Percentiles rank a stretch among this genome's conserved stretches.
phyloP scores from a whole-genome alignment of 1,140 invertebrate genomes.

The Kradibia gibbosae region DNA sequence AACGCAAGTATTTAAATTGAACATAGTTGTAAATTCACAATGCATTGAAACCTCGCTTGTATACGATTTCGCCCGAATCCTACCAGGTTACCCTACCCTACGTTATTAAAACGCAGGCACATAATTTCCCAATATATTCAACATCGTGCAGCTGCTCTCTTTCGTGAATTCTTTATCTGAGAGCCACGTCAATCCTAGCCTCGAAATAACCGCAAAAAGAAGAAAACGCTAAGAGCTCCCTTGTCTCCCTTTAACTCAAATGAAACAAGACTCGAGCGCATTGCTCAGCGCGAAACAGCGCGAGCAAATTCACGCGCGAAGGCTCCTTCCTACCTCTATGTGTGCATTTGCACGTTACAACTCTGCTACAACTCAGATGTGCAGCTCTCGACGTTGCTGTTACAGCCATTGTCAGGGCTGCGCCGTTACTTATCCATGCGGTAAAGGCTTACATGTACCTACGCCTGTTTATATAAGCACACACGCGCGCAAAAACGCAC shows the following conservation, averaged over 20 bases:
- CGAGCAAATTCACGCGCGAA: constrained; percentile 15
- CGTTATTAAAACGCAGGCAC: constrained; percentile 21
- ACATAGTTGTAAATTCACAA: constrained; percentile 28
- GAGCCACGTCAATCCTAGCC: neutral
- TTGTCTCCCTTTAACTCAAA: neutral
- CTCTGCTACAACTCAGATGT: constrained; percentile 17
- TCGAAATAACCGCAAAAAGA: neutral
- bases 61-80: constrained; percentile 4
- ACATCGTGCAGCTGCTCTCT: neutral
- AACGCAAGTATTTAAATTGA: constrained; percentile 34
- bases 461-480: neutral
- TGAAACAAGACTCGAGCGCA: constrained; percentile 7
- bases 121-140: neutral
- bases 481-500: too few species aligned
- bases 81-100: neutral
- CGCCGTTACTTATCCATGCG: constrained; percentile 41
- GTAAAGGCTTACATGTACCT: constrained; percentile 17
- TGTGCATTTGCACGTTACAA: neutral
- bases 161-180: constrained; percentile 23
- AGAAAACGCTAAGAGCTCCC: neutral
- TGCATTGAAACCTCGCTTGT: neutral
- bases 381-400: neutral
- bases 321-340: neutral
- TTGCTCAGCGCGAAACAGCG: neutral
- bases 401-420: constrained; percentile 27